Evolutionary conservation across 2,888 invertebrate species (phyloP), one percentile per base, ranked within the genome.

Genomic region (Calameuta idolon): DNA sequence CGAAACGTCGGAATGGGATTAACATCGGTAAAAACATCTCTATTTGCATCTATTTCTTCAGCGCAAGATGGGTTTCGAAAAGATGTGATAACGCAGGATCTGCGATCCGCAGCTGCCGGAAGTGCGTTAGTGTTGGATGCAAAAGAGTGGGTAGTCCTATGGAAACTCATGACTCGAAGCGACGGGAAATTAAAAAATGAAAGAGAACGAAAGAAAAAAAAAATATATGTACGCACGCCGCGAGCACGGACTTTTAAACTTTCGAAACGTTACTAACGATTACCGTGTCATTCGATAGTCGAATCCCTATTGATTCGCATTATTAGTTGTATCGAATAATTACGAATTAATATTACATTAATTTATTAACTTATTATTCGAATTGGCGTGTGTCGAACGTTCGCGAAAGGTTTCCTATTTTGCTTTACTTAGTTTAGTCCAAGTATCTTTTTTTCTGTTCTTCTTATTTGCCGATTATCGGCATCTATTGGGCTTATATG

Each of bases 231-330:
- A 23, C 40, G 40, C 40, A 84, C 77, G 77, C 80, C 79, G 82
- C 76, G 81, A 81, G 78, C 81, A 79, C 75, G 77, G 74, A 80
- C 76, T 83, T 82, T 76, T 75, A 74, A 83, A 81, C 80, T 79
- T 55, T 23, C 78, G 78, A 77, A 80, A 78, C 79, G 80, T 81
- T 80, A 77, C 76, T 81, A 79, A 76, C 55, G 37, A 35, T 40
- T 55, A 79, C 77, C 35, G 74, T 79, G 78, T 78, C 68, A 77
- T 79, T 79, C 81, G 80, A 82, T 81, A 83, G 82, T 85, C 82
- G 84, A 86, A 86, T 86, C 84, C 84, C 84, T 81, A 84, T 85
- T 83, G 81, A 86, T 84, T 85, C 83, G 79, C 79, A 82, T 77
- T 81, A 81, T 83, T 83, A 82, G 79, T 82, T 84, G 76, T 83